Evolutionary conservation across 1,140 invertebrate species (phyloP), one percentile per base, ranked within the genome.

Genomic region (Nixonia krombeini): DNA sequence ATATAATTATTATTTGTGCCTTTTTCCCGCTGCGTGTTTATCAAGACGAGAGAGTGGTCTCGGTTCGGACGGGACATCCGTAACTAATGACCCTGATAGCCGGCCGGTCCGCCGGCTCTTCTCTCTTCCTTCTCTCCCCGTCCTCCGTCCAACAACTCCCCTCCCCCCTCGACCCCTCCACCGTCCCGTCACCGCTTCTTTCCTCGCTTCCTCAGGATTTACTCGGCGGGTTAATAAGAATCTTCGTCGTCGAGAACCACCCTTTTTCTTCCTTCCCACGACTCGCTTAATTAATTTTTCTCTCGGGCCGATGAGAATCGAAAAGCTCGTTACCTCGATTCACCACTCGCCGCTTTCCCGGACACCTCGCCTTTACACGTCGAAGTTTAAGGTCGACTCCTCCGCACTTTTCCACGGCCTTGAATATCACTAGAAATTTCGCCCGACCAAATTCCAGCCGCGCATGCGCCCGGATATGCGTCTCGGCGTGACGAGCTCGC

Each of bases 1-100:
- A 65, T 74, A 77, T 76, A 81, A 80, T 80, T 82, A 82, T 81
- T 82, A 81, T 82, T 81, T 80, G 73, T 80, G 72, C 66, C 52
- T 73, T 72, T 75, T 72, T 52, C 33, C 15, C 23, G 40, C 56
- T 67, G 62, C 61, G 66, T 74, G 76, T 76, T 82, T 82, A 80
- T 82, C 80, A 75, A 80, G 75, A 76, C 76, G 76, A 79, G 74
- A 80, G 72, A 76, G 74, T 76, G 79, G 79, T 79, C 73, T 73
- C 58, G 63, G 64, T 73, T 79, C 73, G 66, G 74, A 79, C 71
- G 70, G 77, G 79, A 82, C 80, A 81, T 82, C 78, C 79, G 79
- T 82, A 82, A 82, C 80, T 82, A 81, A 82, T 81, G 80, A 80
- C 77, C 77, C 79, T 78, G 80, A 82, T 82, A 82, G 79, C 74